Evolutionary conservation across 2,888 invertebrate genomes (phyloP).

Genomic region (Chymomyza procnemis): DNA sequence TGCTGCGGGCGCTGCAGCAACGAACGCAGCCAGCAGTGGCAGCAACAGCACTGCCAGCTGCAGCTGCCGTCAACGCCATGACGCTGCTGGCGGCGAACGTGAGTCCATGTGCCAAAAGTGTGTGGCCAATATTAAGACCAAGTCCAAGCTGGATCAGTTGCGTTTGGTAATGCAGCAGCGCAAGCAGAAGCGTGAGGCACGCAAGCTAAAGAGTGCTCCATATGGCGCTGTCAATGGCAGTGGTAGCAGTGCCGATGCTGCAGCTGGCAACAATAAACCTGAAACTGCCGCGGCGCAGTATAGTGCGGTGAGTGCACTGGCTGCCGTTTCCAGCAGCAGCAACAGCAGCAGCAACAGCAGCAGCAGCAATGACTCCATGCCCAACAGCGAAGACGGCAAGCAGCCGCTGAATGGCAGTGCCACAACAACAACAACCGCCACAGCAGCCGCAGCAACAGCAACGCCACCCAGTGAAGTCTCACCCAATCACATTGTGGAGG

Average conservation of each 20-base stretch:
- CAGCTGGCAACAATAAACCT: slow-evolving; percentile 30
- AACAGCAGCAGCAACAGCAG: slow-evolving; percentile 20
- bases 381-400: background rate
- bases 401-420: slow-evolving; percentile 8
- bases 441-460: slow-evolving; percentile 38
- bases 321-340: slow-evolving; percentile 39
- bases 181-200: slow-evolving; percentile 88
- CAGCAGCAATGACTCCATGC: background rate
- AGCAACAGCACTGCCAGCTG: slow-evolving; percentile 42
- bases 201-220: slow-evolving; percentile 85
- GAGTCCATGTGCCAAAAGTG: slow-evolving; percentile 79
- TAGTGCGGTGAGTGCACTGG: slow-evolving; percentile 41
- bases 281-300: slow-evolving; percentile 42
- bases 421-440: slow-evolving; percentile 9
- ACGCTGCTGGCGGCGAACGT: slow-evolving; percentile 44
- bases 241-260: slow-evolving; percentile 20
- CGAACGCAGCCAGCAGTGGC: slow-evolving; percentile 30
- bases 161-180: slow-evolving; percentile 94
- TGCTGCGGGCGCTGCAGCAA: slow-evolving; percentile 25
- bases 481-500: slow-evolving; percentile 78
- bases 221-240: slow-evolving; percentile 78
- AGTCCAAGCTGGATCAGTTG: slow-evolving; percentile 91
- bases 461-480: slow-evolving; percentile 74
- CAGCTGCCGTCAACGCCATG: slow-evolving; percentile 66
- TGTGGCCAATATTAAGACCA: slow-evolving; percentile 86